Evolutionary conservation across 2,113 vertebrate species (phyloP), one percentile per base, ranked within the genome.

Genomic region (Scomber japonicus): DNA sequence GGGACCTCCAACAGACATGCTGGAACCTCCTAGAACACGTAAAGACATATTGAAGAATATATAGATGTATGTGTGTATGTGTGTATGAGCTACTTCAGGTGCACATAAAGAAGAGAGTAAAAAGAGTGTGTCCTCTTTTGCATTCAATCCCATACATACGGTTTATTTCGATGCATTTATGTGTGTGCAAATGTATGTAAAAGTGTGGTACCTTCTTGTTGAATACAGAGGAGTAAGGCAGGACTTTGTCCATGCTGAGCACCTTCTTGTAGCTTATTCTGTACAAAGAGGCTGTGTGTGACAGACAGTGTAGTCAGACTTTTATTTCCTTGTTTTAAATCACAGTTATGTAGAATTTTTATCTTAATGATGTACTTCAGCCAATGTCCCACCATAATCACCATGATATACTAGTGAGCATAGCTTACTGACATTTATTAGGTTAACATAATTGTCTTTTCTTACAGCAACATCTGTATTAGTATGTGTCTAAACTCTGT

Each of bases 161-260:
- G 6, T 74, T 63, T 60, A 14, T 24, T 54, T 44, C 1, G 1
- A 17, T 53, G 14, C 11, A 11, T 54, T 56, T 14, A 44, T 70
- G 67, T 45, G 30, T 46, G 65, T 27, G 31, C 7, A 73, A 19
- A 31, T 71, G 4, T 45, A 24, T 65, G 4, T 59, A 30, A 21
- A 24, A 54, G 46, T 66, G 24, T 31, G 16, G 21, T 95, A 96
- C 98, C 97, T 95, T 94, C 86, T 90, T 92, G 88, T 97, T 96
- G 92, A 87, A 92, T 76, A 98, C 85, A 46, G 97, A 96, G 0
- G 97, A 97, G 84, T 96, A 97, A 0, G 96, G 96, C 86, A 99
- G 89, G 60, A 98, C 88, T 84, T 95, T 96, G 88, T 97, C 96
- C 89, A 98, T 77, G 67, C 93, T 91, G 60, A 93, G 90, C 71